Base-by-base conservation (phyloP, 2,888 invertebrate species). In the Pollenia griseotomentosa region DNA sequence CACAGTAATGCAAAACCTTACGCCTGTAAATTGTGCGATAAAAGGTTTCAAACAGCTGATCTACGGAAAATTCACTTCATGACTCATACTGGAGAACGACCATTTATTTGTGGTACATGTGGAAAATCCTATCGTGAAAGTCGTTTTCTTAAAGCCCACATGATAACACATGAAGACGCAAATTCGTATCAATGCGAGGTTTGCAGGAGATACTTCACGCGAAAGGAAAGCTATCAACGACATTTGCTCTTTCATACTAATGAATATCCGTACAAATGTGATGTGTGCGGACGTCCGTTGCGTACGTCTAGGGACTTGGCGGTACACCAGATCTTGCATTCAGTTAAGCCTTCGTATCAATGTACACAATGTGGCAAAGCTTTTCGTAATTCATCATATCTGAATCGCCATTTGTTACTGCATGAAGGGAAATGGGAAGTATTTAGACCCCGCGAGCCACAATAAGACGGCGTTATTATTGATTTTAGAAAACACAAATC, bases 151-250 rank as follows among this genome's bases (percentile, higher is more conserved):
- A 91, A 92, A 11, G 89, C 91, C 0, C 93, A 93, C 66, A 89
- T 93, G 84, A 86, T 91, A 11, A 90, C 90, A 0, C 93, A 93
- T 78, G 92, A 91, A 2, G 93, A 92, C 9, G 90, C 92, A 77
- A 92, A 93, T 85, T 93, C 93, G 0, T 93, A 90, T 83, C 88
- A 90, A 23, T 93, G 93, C 74, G 90, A 89, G 14, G 90, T 93
- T 11, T 93, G 93, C 74, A 93, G 93, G 14, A 93, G 93, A 79
- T 92, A 93, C 0, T 89, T 93, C 87, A 93, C 93, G 0, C 93
- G 93, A 82, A 93, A 92, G 86, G 93, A 93, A 0, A 93, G 93
- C 61, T 93, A 92, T 80, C 93, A 93, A 88, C 93, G 93, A 79
- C 93, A 93, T 70, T 91, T 93, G 93, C 89, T 93, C 3, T 90